These are phyloP conservation scores for Gallinago stenura DNA, from an alignment of 2,797 vertebrate genomes.

Conservation along the genomic window DNA sequence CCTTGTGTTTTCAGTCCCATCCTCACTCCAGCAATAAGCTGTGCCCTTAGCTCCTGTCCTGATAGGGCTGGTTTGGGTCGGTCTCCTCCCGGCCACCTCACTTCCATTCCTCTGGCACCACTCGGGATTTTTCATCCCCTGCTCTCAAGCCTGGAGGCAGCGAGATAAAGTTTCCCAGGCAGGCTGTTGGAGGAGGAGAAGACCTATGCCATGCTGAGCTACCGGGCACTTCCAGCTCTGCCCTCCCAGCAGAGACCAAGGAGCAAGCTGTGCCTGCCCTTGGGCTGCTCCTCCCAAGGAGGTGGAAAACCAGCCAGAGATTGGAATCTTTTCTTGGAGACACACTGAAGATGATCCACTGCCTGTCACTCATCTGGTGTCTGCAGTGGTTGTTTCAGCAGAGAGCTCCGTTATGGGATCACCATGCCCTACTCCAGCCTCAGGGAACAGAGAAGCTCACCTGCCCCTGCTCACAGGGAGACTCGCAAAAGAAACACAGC, in stretches of 20 bases:
- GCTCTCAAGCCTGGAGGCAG: constrained; percentile 19
- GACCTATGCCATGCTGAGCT: constrained; percentile 39
- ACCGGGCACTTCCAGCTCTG: constrained; percentile 26
- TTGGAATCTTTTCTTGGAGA: not conserved
- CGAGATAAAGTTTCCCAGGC: constrained; percentile 43
- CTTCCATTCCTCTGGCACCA: not conserved
- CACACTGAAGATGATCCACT: not conserved
- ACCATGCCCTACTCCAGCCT: not conserved
- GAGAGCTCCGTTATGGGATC: not conserved
- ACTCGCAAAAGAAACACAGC: not conserved
- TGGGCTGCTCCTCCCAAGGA: constrained; percentile 17
- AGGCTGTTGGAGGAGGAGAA: constrained; percentile 40
- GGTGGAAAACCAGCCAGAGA: constrained; percentile 27
- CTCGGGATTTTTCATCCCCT: constrained; percentile 32
- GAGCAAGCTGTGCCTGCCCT: constrained; percentile 18
- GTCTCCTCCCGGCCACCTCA: constrained; percentile 2
- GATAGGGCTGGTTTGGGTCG: not conserved
- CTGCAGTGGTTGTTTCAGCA: not conserved
- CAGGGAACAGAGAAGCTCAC: not conserved
- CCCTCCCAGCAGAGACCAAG: not conserved
- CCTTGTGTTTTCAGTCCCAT: not conserved
- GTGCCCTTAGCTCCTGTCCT: not conserved
- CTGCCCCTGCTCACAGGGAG: not conserved
- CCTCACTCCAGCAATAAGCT: not conserved
- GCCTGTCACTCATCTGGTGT: not conserved